phyloP scores from a whole-genome alignment of 2,113 vertebrate genomes.

The Herpetotheres cachinnans region DNA sequence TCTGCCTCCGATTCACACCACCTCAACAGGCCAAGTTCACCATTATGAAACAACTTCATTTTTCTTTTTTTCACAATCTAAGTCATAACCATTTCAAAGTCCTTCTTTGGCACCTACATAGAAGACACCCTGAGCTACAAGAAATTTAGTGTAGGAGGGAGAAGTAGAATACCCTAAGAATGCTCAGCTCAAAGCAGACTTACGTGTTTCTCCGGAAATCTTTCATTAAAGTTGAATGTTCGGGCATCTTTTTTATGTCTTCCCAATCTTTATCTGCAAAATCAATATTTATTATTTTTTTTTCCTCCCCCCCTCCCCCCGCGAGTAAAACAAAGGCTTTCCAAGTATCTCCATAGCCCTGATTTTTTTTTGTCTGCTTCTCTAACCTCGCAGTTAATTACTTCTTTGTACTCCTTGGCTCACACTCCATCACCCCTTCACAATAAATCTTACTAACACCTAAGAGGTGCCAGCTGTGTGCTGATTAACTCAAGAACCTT shows the following conservation, averaged over 20 bases:
- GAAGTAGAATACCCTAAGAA: neutral
- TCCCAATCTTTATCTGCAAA: slow-evolving; percentile 98
- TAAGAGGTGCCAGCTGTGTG: neutral
- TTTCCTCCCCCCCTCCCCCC: neutral
- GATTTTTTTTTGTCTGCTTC: neutral
- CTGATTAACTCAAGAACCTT: neutral
- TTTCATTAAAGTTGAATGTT: slow-evolving; percentile 99
- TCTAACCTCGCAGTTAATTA: neutral
- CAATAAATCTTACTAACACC: neutral
- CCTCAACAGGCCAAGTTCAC: neutral
- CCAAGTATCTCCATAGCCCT: neutral
- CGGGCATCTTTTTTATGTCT: slow-evolving; percentile 99
- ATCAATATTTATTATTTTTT: slow-evolving; percentile 48
- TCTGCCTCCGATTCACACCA: neutral
- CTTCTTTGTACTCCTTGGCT: neutral
- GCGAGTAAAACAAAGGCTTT: neutral
- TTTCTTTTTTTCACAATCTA: neutral
- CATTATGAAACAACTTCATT: neutral
- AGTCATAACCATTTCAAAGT: neutral
- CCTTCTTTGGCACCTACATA: neutral
- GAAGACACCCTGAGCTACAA: neutral
- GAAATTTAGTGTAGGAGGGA: neutral
- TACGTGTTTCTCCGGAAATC: slow-evolving; percentile 99
- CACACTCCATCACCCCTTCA: neutral
- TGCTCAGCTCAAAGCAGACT: slow-evolving; percentile 63